Conservation (phyloP, 2,888 invertebrate genomes). For the Caenorhabditis parvicauda region DNA sequence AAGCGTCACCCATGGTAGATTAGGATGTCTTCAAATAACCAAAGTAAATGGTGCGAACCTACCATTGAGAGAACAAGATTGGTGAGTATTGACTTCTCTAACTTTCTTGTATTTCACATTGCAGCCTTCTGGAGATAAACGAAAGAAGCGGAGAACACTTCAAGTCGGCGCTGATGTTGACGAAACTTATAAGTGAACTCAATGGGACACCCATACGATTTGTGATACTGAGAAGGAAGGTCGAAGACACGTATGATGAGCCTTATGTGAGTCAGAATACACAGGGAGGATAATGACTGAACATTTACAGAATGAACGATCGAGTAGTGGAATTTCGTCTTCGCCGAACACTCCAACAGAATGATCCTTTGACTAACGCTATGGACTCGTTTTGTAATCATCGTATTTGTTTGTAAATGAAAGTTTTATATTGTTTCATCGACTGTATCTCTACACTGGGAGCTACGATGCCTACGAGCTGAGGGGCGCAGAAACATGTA, state of each 20-base stretch:
- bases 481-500: too few species aligned
- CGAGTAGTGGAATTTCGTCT: not conserved
- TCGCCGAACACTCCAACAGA: not conserved
- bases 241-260: too few species aligned
- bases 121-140: constrained; percentile 44
- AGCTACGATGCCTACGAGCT: too few species aligned
- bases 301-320: not conserved
- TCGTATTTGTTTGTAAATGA: too few species aligned
- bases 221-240: constrained; percentile 37
- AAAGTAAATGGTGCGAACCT: constrained; percentile 46
- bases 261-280: too few species aligned
- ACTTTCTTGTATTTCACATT: too few species aligned
- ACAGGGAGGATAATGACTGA: too few species aligned
- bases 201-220: constrained; percentile 42
- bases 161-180: constrained; percentile 46
- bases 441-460: too few species aligned
- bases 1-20: constrained; percentile 32
- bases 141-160: constrained; percentile 41
- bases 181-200: constrained; percentile 39
- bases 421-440: too few species aligned
- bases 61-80: constrained; percentile 42
- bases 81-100: constrained; percentile 16
- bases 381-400: too few species aligned
- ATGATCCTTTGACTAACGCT: too few species aligned
- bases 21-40: constrained; percentile 42